These are phyloP conservation scores for Nowickia ferox DNA, from an alignment of 2,888 invertebrate genomes.

Conservation along the genomic window DNA sequence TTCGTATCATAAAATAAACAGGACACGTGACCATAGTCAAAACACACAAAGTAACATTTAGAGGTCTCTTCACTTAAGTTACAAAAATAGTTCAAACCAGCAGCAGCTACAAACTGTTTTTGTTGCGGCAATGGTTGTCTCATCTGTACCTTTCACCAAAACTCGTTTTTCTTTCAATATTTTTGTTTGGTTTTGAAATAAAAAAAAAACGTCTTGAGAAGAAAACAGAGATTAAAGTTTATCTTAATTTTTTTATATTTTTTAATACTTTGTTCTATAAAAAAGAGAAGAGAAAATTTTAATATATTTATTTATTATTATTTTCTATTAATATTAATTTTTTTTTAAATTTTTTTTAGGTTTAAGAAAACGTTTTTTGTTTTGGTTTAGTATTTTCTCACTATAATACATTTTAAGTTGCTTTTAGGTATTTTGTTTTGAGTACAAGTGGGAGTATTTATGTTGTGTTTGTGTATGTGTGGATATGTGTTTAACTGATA, in stretches of 20 bases:
- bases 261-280: neutral
- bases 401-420: slow-evolving; percentile 30
- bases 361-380: slow-evolving; percentile 5
- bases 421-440: neutral
- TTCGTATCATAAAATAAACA: no score
- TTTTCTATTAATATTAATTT: slow-evolving; percentile 6
- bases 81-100: no score
- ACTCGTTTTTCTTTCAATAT: no score
- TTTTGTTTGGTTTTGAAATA: neutral
- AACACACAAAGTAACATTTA: no score
- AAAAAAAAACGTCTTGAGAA: neutral
- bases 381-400: neutral
- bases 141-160: no score
- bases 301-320: neutral
- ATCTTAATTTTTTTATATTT: neutral
- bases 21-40: no score
- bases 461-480: neutral
- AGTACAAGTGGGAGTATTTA: neutral
- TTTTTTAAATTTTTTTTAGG: neutral
- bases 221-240: neutral
- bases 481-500: slow-evolving; percentile 10
- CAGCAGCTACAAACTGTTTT: no score
- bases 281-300: slow-evolving; percentile 22
- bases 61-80: no score
- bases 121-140: no score